These are phyloP conservation scores for Diplolepis rosae DNA, from an alignment of 2,888 invertebrate species.

Conservation along the genomic window DNA sequence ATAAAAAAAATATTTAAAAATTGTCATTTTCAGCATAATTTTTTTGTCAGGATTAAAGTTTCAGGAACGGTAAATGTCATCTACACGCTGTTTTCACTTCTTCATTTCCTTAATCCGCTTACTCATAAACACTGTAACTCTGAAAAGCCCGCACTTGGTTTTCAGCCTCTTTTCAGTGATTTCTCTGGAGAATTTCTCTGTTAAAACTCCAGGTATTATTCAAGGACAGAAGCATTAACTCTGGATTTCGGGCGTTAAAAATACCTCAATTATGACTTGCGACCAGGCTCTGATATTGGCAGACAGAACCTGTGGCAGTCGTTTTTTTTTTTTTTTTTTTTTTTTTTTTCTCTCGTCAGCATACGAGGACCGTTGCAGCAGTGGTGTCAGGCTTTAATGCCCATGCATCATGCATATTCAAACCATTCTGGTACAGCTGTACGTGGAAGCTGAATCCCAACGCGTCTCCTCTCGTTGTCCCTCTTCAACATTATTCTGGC, in stretches of 20 bases:
- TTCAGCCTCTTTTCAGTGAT: neutral
- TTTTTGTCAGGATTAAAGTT: neutral
- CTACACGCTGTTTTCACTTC: neutral
- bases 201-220: slow-evolving; percentile 21
- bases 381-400: slow-evolving; percentile 67
- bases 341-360: too few species aligned
- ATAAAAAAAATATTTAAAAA: too few species aligned
- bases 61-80: neutral
- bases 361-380: slow-evolving; percentile 67
- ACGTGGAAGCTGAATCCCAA: slow-evolving; percentile 71
- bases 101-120: neutral
- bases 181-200: neutral
- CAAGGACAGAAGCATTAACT: slow-evolving; percentile 2
- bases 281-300: slow-evolving; percentile 52
- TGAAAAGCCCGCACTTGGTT: neutral
- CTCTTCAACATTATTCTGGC: slow-evolving; percentile 40
- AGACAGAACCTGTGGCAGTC: slow-evolving; percentile 58
- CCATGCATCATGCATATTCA: slow-evolving; percentile 74
- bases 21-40: neutral
- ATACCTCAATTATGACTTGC: slow-evolving; percentile 60
- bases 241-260: slow-evolving; percentile 47
- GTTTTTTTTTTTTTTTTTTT: too few species aligned
- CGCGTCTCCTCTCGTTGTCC: slow-evolving; percentile 55
- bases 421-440: slow-evolving; percentile 70
- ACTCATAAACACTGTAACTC: neutral